Conservation (phyloP, 2,797 vertebrate genomes). For the Pangasius larnaudii region DNA sequence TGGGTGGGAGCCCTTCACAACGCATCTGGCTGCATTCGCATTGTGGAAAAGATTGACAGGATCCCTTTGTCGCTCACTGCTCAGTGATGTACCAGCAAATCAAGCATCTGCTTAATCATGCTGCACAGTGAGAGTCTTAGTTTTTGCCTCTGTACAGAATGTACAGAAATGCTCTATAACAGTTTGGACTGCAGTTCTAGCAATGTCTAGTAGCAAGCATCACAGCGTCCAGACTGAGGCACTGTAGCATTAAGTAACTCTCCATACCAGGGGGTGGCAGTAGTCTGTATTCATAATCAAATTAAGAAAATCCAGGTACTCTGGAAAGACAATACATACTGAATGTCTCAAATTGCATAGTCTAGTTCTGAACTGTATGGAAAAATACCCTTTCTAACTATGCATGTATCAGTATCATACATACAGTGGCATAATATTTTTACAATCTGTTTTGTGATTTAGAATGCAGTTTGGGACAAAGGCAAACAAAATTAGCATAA, state of each 20-base stretch:
- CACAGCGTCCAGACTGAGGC: conserved; percentile 7
- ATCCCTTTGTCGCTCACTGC: conserved; percentile 24
- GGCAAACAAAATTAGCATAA: background rate
- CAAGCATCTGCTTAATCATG: conserved; percentile 22
- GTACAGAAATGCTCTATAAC: background rate
- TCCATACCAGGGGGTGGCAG: conserved; percentile 23
- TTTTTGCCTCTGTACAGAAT: conserved; percentile 12
- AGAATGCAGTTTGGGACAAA: background rate
- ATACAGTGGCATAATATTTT: background rate
- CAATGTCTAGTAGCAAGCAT: background rate
- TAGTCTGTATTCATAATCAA: background rate
- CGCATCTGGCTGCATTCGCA: conserved; percentile 29
- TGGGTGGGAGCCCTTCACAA: conserved; percentile 31
- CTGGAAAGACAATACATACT: background rate
- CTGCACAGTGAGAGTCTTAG: background rate
- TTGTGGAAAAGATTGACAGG: conserved; percentile 28
- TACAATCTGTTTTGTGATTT: background rate
- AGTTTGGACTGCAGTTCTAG: background rate
- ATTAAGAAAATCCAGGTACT: background rate
- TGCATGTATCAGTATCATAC: background rate
- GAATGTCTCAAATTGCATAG: background rate
- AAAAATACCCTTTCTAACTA: background rate
- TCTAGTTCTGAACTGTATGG: background rate
- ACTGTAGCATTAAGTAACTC: conserved; percentile 6
- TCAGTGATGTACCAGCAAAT: conserved; percentile 25